A percentile compares a stretch with the other conserved stretches of the same genome.
phyloP scores from a whole-genome alignment of 92 coral and sea anemone genomes.

The Diadumene lineata region DNA sequence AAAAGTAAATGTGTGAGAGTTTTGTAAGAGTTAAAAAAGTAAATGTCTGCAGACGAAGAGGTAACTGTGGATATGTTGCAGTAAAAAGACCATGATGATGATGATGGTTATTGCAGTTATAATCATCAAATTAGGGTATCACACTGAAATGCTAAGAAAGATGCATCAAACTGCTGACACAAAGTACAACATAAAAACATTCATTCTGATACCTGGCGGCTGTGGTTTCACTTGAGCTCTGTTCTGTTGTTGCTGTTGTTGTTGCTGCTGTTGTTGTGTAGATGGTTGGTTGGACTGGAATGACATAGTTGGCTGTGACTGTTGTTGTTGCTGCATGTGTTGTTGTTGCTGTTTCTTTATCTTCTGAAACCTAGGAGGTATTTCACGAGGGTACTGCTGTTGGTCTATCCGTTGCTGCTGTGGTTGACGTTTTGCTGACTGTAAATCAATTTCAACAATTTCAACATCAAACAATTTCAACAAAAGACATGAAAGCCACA shows the following conservation, averaged over 20 bases:
- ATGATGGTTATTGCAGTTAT: no score
- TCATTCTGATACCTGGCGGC: conserved; percentile 67
- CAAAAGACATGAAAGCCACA: no score
- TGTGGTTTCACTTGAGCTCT: conserved; percentile 56
- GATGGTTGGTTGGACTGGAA: conserved; percentile 50
- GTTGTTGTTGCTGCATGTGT: conserved; percentile 54
- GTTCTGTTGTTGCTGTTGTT: conserved; percentile 15
- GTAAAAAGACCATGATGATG: no score
- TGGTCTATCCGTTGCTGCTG: conserved; percentile 95
- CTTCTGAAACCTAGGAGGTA: conserved; percentile 94
- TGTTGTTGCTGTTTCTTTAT: conserved; percentile 83
- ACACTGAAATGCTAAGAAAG: no score
- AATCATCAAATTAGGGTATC: no score
- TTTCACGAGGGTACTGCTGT: conserved; percentile 94
- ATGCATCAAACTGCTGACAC: no score
- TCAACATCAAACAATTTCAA: no score
- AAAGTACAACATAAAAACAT: not conserved
- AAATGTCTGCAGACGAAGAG: no score
- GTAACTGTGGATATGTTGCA: no score
- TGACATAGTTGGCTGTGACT: conserved; percentile 44
- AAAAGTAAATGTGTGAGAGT: no score
- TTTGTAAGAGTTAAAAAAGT: no score
- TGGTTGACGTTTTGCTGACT: conserved; percentile 56
- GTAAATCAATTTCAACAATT: no score
- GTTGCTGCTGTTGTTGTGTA: conserved; percentile 48